A percentile compares a stretch with the other conserved stretches of the same genome.
These are phyloP conservation scores for Periplaneta americana DNA, from an alignment of 1,140 invertebrate species.

Conservation along the genomic window DNA sequence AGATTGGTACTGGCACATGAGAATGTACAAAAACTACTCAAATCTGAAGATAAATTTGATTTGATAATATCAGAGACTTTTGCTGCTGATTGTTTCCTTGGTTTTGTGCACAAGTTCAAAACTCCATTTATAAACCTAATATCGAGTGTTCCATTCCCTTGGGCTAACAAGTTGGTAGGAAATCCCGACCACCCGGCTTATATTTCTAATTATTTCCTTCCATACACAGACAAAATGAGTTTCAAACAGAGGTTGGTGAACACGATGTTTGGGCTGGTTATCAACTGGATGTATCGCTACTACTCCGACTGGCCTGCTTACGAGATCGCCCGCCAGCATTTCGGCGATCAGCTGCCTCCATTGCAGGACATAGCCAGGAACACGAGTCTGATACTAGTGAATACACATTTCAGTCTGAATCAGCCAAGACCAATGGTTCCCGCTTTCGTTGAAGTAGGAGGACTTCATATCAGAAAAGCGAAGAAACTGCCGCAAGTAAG, in stretches of 20 bases:
- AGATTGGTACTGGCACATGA: neutral
- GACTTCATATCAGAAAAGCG: no score
- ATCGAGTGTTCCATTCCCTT: neutral
- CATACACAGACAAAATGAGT: neutral
- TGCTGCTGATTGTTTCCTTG: neutral
- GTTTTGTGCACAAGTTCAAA: neutral
- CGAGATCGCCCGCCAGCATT: neutral
- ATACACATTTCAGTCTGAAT: no score
- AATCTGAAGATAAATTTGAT: neutral
- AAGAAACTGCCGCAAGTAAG: no score
- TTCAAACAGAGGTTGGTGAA: neutral
- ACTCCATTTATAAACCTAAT: slow-evolving; percentile 4
- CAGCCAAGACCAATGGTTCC: no score
- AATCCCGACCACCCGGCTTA: slow-evolving; percentile 9
- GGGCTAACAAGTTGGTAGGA: neutral
- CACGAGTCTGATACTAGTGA: no score
- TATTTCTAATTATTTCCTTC: slow-evolving; percentile 2
- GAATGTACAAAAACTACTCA: neutral
- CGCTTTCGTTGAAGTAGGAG: no score
- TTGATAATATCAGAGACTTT: neutral
- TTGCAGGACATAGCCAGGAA: no score
- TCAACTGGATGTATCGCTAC: neutral
- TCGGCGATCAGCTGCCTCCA: no score
- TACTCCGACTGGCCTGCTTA: neutral
- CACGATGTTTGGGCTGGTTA: neutral